A percentile compares a stretch with the other conserved stretches of the same genome.
phyloP scores from a whole-genome alignment of 1,140 invertebrate genomes.

The Brachionus sp. region DNA sequence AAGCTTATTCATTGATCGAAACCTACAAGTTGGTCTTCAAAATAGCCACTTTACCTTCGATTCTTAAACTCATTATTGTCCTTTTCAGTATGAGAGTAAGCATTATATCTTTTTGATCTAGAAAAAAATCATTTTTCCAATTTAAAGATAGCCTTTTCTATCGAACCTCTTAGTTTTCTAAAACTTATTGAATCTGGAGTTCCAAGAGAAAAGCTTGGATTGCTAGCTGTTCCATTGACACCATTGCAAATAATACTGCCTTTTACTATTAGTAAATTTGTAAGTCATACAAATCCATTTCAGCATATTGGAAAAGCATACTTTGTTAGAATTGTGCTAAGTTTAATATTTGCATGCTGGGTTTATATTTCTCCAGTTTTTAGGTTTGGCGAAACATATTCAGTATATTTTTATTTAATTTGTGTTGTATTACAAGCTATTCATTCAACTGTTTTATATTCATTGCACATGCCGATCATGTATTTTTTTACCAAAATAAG shows the following conservation, averaged over 20 bases:
- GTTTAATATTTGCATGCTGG: neutral
- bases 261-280: constrained; percentile 79
- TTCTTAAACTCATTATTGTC: constrained; percentile 71
- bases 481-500: constrained; percentile 78
- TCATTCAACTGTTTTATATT: constrained; percentile 23
- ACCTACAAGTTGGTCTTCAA: constrained; percentile 35
- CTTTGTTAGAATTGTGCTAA: neutral
- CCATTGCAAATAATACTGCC: constrained; percentile 91
- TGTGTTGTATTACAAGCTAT: constrained; percentile 20
- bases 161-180: constrained; percentile 83
- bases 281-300: constrained; percentile 79
- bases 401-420: neutral
- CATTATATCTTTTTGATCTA: constrained; percentile 63
- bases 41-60: constrained; percentile 65
- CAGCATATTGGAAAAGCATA: constrained; percentile 79
- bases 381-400: neutral
- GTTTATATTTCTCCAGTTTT: constrained; percentile 19
- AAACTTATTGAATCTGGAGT: constrained; percentile 92
- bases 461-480: constrained; percentile 61
- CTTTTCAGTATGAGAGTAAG: constrained; percentile 87
- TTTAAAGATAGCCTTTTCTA: constrained; percentile 56
- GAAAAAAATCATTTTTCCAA: neutral
- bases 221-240: constrained; percentile 81
- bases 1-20: neutral
- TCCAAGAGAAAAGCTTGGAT: constrained; percentile 85